A percentile compares a stretch with the other conserved stretches of the same genome.
These are phyloP conservation scores for Lophura nycthemera DNA, from an alignment of 2,113 vertebrate species.

Conservation along the genomic window DNA sequence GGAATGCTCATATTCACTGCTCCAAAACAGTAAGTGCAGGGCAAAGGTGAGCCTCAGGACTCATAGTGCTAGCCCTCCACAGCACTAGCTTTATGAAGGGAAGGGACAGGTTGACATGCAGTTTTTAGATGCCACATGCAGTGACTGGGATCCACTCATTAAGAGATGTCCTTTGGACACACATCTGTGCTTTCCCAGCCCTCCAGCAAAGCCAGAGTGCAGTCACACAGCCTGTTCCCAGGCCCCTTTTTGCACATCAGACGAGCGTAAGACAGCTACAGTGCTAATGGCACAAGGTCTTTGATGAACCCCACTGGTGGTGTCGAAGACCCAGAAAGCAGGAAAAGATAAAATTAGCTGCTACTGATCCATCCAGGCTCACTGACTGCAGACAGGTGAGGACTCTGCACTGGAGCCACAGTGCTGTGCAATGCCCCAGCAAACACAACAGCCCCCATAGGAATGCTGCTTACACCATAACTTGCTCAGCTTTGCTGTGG, in stretches of 20 bases:
- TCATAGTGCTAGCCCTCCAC: not conserved
- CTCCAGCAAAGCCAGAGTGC: not conserved
- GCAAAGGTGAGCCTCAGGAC: not conserved
- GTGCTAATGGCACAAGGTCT: not conserved
- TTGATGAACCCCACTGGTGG: not conserved
- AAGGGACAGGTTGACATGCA: not conserved
- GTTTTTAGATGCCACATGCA: not conserved
- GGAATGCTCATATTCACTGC: not conserved
- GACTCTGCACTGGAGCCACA: not conserved
- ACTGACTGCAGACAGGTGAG: not conserved
- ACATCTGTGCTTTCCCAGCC: not conserved
- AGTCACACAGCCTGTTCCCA: not conserved
- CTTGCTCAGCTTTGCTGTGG: not conserved
- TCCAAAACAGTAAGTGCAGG: not conserved
- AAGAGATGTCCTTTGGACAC: not conserved
- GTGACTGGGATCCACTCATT: not conserved
- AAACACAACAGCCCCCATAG: not conserved
- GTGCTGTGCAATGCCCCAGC: not conserved
- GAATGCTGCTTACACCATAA: fast-evolving
- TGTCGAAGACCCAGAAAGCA: not conserved
- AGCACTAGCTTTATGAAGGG: not conserved
- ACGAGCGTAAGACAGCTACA: not conserved
- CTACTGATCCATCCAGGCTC: not conserved
- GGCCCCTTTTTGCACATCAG: not conserved
- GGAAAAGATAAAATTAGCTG: constrained; percentile 27